Evolutionary conservation across 2,113 vertebrate species (phyloP).

Genomic region (Steatornis caripensis): DNA sequence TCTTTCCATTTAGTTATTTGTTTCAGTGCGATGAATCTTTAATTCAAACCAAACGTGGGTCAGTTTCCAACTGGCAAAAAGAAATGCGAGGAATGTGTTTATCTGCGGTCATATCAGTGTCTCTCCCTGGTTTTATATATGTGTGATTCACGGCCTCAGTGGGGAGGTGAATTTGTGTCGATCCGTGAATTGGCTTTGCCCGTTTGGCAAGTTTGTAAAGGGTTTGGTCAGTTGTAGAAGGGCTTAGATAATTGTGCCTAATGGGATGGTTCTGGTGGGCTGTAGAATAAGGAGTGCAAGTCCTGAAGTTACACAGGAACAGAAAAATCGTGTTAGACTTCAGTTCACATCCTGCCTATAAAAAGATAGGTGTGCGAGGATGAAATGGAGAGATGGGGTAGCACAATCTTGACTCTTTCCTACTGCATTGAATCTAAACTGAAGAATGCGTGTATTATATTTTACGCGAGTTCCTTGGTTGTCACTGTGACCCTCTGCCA

Average conservation of each 20-base stretch:
- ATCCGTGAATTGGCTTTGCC: neutral
- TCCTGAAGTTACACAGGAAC: neutral
- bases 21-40: conserved; percentile 61
- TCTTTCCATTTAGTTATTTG: conserved; percentile 65
- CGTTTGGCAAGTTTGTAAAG: neutral
- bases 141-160: neutral
- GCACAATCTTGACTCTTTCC: neutral
- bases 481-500: neutral
- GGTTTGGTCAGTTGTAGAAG: neutral
- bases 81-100: conserved; percentile 35
- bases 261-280: neutral
- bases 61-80: conserved; percentile 19
- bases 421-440: neutral
- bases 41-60: conserved; percentile 71
- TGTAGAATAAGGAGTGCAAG: neutral
- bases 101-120: neutral
- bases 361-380: neutral
- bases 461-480: neutral
- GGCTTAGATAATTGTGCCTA: neutral
- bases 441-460: neutral
- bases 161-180: neutral
- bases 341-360: neutral
- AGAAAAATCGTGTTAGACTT: neutral
- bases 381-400: neutral
- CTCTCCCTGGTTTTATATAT: neutral